Evolutionary conservation across 1,140 invertebrate species (phyloP), one percentile per base, ranked within the genome.

Genomic region (Pectinophora gossypiella): DNA sequence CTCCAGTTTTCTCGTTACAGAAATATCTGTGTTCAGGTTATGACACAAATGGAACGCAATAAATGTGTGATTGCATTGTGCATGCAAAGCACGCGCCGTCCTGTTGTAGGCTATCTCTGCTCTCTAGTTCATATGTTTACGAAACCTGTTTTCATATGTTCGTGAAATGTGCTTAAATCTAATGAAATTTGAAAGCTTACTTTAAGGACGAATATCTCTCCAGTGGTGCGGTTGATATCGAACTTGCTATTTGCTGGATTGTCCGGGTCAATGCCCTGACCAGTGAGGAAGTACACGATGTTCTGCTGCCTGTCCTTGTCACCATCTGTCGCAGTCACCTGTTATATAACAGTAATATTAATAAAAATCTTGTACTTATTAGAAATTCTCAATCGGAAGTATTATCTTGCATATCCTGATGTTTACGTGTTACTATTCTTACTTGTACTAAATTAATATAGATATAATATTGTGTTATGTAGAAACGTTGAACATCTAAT

Each of bases 281-380:
- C 97, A 18, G 97, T 98, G 43, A 99, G 89, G 87, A 97, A 97
- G 85, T 99, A 99, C 4, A 98, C 96, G 75, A 99, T 99, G 72
- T 97, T 96, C 72, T 97, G 96, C 38, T 94, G 94, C 44, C 97
- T 91, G 79, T 98, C 96, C 71, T 96, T 96, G 83, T 99, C 97
- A 16, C 97, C 97, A 77, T 99, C 97, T 2, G 95, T 97, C 18
- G 97, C 97, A 19, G 93, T 95, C 42, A 99, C 97, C 97, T 99
- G 82, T 60, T n/a, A n/a, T n/a, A n/a, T n/a, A n/a, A n/a, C n/a
- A n/a, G n/a, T n/a, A n/a, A n/a, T n/a, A n/a, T n/a, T n/a, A n/a
- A n/a, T n/a, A n/a, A n/a, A n/a, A n/a, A n/a, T n/a, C n/a, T n/a
- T n/a, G n/a, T n/a, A n/a, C n/a, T n/a, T n/a, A n/a, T n/a, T n/a